A percentile compares a stretch with the other conserved stretches of the same genome.
Evolutionary conservation across 2,797 vertebrate genomes (phyloP).

Genomic region (Tadarida brasiliensis): DNA sequence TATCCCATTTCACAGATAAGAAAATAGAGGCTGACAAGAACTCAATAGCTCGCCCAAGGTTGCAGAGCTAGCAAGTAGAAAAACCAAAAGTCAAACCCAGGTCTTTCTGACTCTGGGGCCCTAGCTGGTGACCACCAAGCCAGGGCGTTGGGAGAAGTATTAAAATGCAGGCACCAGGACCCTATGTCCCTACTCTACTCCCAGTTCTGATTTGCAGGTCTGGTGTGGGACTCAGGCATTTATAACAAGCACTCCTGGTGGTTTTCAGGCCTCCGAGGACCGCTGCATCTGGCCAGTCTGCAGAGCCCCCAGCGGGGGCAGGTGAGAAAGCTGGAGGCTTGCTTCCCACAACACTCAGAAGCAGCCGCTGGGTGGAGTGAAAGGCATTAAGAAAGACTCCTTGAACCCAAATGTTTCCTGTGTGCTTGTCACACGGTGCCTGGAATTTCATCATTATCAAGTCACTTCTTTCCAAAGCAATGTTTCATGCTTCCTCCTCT

Average conservation of each 20-base stretch:
- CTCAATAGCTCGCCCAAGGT: neutral
- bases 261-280: neutral
- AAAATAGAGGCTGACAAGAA: neutral
- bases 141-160: neutral
- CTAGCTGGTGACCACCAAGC: neutral
- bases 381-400: neutral
- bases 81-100: neutral
- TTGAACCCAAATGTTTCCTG: neutral
- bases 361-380: neutral
- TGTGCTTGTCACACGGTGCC: neutral
- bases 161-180: neutral
- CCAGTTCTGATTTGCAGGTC: neutral
- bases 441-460: neutral
- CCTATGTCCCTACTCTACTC: neutral
- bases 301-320: neutral
- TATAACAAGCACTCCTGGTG: neutral
- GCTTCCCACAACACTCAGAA: neutral
- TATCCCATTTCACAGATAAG: neutral
- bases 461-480: neutral
- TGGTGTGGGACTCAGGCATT: neutral
- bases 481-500: neutral
- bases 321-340: neutral
- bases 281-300: accelerated
- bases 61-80: neutral
- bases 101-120: neutral